Base-by-base conservation (phyloP, 2,113 vertebrate genomes). In the Heterocephalus glaber region DNA sequence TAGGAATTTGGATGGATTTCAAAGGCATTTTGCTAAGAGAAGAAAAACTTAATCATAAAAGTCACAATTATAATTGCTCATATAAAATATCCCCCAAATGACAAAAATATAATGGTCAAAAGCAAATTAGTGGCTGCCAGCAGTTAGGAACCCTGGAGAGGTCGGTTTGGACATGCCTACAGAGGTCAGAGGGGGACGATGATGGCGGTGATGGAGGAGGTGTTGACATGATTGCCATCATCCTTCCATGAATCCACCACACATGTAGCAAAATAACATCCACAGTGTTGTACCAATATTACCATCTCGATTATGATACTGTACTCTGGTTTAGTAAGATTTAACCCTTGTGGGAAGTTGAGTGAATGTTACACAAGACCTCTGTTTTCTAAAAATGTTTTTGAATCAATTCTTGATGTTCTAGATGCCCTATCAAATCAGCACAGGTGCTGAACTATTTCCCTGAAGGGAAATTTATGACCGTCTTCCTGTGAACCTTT, bases 151-250 rank as follows among this genome's bases (percentile, higher is more conserved):
- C 33, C 35, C 10, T 87, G 16, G 6, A 58, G 12, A 6, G 7
- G 6, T 8, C 0, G 11, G 17, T 12, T 2, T 47, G 30, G 33
- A n/a, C 7, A 56, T 33, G 19, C 1, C 30, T 24, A 28, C 4
- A 4, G 66, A n/a, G 35, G 66, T n/a, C 3, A 8, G 24, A 22
- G 16, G 52, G 44, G 13, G 26, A 24, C 2, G 49, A 22, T 33
- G 1, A 66, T 7, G 52, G 26, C 41, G 65, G 6, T 5, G 3
- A 70, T 35, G n/a, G 41, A 68, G 17, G 6, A 20, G 7, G 19
- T 70, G 35, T 8, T 3, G 66, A 38, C 20, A 17, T 72, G 52
- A 72, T 38, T 35, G 30, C 12, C 70, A 52, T 35, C 13, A 70
- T 38, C 22, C 0, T 60, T 30, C 26, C 8, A 20, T 12, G 14